These are phyloP conservation scores for Ochlodes sylvanus DNA, from an alignment of 2,888 invertebrate genomes.

Conservation along the genomic window DNA sequence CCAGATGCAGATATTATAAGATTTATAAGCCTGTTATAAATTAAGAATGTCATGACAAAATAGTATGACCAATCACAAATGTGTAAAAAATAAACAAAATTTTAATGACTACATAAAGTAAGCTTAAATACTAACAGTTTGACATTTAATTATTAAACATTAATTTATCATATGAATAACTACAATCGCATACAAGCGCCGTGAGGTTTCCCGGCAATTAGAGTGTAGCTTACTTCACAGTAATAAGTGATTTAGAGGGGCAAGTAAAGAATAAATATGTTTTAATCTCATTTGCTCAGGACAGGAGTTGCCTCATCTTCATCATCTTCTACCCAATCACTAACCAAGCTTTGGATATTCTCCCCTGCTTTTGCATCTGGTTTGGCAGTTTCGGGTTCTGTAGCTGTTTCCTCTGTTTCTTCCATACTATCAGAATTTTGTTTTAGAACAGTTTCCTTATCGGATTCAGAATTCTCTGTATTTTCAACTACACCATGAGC, in stretches of 20 bases:
- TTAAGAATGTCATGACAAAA: slow-evolving; percentile 1
- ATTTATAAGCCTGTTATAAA: not conserved
- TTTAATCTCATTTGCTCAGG: not conserved
- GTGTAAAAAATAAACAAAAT: not conserved
- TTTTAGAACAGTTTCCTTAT: slow-evolving; percentile 32
- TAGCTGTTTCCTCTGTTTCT: slow-evolving; percentile 19
- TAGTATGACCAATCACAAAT: not conserved
- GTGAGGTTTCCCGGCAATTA: too few relatives aligned
- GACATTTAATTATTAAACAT: not conserved
- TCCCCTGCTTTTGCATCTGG: slow-evolving; percentile 56
- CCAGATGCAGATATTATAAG: not conserved
- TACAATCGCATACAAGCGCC: too few relatives aligned
- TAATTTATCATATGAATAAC: not conserved
- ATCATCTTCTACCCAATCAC: slow-evolving; percentile 77
- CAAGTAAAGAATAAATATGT: not conserved
- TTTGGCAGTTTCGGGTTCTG: not conserved
- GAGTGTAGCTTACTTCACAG: too few relatives aligned
- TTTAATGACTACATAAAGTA: too few relatives aligned
- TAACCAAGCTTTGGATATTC: slow-evolving; percentile 76
- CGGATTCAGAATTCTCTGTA: slow-evolving; percentile 22
- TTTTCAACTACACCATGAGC: slow-evolving; percentile 43
- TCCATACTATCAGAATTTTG: slow-evolving; percentile 16
- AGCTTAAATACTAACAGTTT: too few relatives aligned
- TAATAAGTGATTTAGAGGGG: not conserved
- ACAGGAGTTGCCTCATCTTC: slow-evolving; percentile 64